Base-by-base conservation (phyloP, 2,888 invertebrate genomes). In the Xestia c-nigrum region DNA sequence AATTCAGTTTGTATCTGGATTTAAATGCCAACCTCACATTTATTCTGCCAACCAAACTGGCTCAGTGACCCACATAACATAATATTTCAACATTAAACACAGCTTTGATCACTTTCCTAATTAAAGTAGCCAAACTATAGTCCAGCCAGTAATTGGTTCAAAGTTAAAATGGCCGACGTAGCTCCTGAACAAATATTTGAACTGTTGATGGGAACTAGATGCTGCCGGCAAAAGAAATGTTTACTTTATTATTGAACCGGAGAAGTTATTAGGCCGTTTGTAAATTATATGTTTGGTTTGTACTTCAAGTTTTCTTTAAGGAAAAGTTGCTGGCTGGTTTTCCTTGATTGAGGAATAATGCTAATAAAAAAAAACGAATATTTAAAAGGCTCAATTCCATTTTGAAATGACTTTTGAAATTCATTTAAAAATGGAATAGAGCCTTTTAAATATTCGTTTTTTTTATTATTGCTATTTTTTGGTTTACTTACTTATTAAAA, bases 141-240 rank as follows among this genome's bases (percentile, higher is more conserved):
- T 67, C 67, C 71, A 55, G 52, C 63, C 63, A 68, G 80, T 89
- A 90, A 90, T 89, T 90, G 87, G 88, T 71, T 69, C 76, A 31
- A 70, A 76, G 76, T 73, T 78, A 69, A 88, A 91, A 91, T 88
- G 89, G 87, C 90, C 85, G 86, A 81, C 73, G 85, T 87, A 83
- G 85, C 76, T 82, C 84, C 84, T 69, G 72, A 83, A 70, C 89
- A 91, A 94, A 94, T 93, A 92, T 93, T 94, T 93, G 91, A 84
- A 85, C 85, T 76, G 74, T 87, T 91, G 90, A 93, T 93, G 90
- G 88, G 91, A 92, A 91, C 92, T 90, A 91, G 93, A 92, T 88
- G 91, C 79, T 74, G 67, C 40, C 64, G 76, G 84, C 77, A 85
- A 88, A 89, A 89, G 78, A 90, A 89, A 88, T 87, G 86, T 88